phyloP scores from a whole-genome alignment of 2,113 vertebrate genomes.

The Propithecus coquereli region DNA sequence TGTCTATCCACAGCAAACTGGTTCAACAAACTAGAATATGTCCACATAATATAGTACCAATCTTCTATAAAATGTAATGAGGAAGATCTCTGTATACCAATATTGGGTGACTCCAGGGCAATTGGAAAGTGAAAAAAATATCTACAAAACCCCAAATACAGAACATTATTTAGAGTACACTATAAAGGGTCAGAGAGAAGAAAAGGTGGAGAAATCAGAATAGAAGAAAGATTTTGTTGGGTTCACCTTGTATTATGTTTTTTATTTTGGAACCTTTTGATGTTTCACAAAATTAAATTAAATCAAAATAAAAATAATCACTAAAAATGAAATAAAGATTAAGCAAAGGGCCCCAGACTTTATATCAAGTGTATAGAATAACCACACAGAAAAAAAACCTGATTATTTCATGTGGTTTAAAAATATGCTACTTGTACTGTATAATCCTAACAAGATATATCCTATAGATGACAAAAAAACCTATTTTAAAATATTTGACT shows the following conservation, averaged over 20 bases:
- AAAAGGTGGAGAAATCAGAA: neutral
- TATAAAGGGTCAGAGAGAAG: neutral
- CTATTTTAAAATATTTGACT: neutral
- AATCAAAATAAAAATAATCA: neutral
- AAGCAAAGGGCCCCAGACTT: neutral
- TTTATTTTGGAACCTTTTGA: neutral
- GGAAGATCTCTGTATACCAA: neutral
- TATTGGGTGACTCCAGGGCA: neutral
- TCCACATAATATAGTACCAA: neutral
- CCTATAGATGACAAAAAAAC: neutral
- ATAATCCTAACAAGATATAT: neutral
- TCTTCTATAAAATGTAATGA: neutral
- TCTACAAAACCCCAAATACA: neutral
- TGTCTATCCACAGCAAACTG: neutral
- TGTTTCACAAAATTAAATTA: neutral
- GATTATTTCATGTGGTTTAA: neutral
- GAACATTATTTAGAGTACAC: neutral
- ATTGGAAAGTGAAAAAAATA: neutral
- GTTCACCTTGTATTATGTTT: neutral
- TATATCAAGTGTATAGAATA: neutral
- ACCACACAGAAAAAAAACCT: neutral
- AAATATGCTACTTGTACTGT: neutral
- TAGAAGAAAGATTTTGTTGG: neutral
- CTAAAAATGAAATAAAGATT: neutral
- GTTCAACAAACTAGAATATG: neutral